Percentiles rank a stretch among this genome's conserved stretches.
phyloP scores from a whole-genome alignment of 2,113 vertebrate species.

The Aspidoscelis tigris region DNA sequence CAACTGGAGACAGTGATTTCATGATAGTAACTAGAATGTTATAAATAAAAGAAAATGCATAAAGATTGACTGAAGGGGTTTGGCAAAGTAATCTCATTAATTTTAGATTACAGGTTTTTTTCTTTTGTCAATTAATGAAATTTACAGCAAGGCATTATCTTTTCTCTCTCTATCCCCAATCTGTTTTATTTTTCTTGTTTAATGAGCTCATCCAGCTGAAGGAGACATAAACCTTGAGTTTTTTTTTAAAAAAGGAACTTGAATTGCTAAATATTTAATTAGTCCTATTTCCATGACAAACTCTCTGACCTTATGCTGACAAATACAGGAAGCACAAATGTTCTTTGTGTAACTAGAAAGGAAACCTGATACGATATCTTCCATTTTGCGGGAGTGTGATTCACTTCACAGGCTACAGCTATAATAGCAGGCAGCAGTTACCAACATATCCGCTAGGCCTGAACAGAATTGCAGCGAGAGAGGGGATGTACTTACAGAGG shows the following conservation, averaged over 20 bases:
- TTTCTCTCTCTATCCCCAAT: conserved; percentile 12
- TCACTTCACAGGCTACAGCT: neutral
- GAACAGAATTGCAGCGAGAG: neutral
- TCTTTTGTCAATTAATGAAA: conserved; percentile 38
- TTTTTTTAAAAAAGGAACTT: neutral
- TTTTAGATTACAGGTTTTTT: conserved; percentile 9
- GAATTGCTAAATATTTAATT: conserved; percentile 52
- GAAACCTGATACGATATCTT: conserved; percentile 26
- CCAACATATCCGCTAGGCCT: neutral
- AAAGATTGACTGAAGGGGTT: conserved; percentile 17
- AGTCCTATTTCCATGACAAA: conserved; percentile 53
- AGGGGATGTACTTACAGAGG: conserved; percentile 1
- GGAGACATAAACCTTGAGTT: conserved; percentile 32
- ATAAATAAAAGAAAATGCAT: conserved; percentile 45
- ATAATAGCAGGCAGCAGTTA: neutral
- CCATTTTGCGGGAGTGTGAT: neutral
- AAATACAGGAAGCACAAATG: conserved; percentile 12
- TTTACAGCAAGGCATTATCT: conserved; percentile 40
- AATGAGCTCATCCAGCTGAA: conserved; percentile 41
- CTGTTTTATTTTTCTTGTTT: conserved; percentile 33
- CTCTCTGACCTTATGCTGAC: conserved; percentile 43
- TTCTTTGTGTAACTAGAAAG: neutral
- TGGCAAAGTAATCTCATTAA: conserved; percentile 27
- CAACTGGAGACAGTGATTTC: conserved; percentile 1
- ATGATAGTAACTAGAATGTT: conserved; percentile 1